Evolutionary conservation across 2,888 invertebrate genomes (phyloP).

Genomic region (Drosophila sordidula): DNA sequence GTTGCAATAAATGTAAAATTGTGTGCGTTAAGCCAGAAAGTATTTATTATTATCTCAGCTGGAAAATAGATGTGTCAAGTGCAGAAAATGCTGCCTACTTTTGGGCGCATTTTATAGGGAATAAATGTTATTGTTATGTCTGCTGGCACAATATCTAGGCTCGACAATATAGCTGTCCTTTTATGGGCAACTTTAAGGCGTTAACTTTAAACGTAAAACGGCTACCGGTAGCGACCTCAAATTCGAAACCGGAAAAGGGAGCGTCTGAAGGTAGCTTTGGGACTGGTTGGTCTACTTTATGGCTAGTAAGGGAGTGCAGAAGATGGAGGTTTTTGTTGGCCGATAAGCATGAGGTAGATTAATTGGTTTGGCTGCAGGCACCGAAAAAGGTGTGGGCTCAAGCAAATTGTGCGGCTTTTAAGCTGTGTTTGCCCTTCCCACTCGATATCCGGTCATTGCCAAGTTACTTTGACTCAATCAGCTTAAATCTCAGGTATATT

Average conservation of each 20-base stretch:
- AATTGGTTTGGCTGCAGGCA: slow-evolving; percentile 54
- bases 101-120: neutral
- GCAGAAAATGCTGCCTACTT: slow-evolving; percentile 23
- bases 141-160: neutral
- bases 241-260: slow-evolving; percentile 37
- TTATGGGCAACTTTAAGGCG: slow-evolving; percentile 43
- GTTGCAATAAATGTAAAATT: slow-evolving; percentile 65
- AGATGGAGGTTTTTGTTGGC: neutral
- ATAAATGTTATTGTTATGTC: neutral
- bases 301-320: neutral
- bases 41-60: slow-evolving; percentile 22
- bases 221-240: slow-evolving; percentile 28
- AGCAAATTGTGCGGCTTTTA: slow-evolving; percentile 42
- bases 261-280: slow-evolving; percentile 25
- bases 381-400: slow-evolving; percentile 46
- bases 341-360: slow-evolving; percentile 61
- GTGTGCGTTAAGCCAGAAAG: slow-evolving; percentile 43
- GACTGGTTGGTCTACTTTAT: slow-evolving; percentile 2
- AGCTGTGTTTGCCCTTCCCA: slow-evolving; percentile 28
- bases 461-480: slow-evolving; percentile 48
- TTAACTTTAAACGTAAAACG: slow-evolving; percentile 29
- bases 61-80: neutral
- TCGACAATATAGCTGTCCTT: slow-evolving; percentile 6
- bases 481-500: slow-evolving; percentile 49
- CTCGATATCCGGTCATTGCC: slow-evolving; percentile 48